Percentiles rank a stretch among this genome's conserved stretches.
These are phyloP conservation scores for Psilanteris sp. DNA, from an alignment of 1,140 invertebrate species.

Conservation along the genomic window DNA sequence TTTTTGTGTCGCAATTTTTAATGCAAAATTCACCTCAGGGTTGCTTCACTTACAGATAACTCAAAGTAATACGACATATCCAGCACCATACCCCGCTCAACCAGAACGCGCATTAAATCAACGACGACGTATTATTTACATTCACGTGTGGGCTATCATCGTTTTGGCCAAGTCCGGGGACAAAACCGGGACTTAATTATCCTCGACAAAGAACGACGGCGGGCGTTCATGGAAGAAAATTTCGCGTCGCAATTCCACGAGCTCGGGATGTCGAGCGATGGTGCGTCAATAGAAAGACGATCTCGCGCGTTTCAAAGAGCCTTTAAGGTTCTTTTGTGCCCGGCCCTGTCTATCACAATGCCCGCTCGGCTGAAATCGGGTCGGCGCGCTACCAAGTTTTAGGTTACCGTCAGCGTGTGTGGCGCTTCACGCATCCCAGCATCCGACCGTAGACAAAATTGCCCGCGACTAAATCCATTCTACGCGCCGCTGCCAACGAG, in stretches of 20 bases:
- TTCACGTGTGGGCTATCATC: slow-evolving; percentile 23
- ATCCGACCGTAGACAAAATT: slow-evolving; percentile 76
- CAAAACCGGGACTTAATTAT: slow-evolving; percentile 32
- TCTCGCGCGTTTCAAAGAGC: slow-evolving; percentile 66
- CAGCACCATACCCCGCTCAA: too few relatives aligned
- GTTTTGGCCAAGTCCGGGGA: slow-evolving; percentile 6
- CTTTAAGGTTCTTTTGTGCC: slow-evolving; percentile 68
- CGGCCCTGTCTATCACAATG: slow-evolving; percentile 72
- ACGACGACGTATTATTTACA: slow-evolving; percentile 20
- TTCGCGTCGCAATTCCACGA: slow-evolving; percentile 66
- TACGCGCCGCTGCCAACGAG: too few relatives aligned
- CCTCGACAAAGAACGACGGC: slow-evolving; percentile 23
- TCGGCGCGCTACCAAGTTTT: slow-evolving; percentile 66
- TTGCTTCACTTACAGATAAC: too few relatives aligned
- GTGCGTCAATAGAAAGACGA: slow-evolving; percentile 78
- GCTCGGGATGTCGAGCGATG: slow-evolving; percentile 52
- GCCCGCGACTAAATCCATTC: too few relatives aligned
- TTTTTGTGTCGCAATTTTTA: too few relatives aligned
- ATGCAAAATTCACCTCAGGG: too few relatives aligned
- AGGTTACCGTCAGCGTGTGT: slow-evolving; percentile 77
- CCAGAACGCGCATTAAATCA: too few relatives aligned
- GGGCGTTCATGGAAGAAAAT: slow-evolving; percentile 51
- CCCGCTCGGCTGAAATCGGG: slow-evolving; percentile 21
- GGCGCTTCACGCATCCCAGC: slow-evolving; percentile 75
- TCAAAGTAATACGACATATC: too few relatives aligned